Percentiles rank a stretch among this genome's conserved stretches.
phyloP scores from a whole-genome alignment of 1,140 invertebrate species.

The Zophobas morio region DNA sequence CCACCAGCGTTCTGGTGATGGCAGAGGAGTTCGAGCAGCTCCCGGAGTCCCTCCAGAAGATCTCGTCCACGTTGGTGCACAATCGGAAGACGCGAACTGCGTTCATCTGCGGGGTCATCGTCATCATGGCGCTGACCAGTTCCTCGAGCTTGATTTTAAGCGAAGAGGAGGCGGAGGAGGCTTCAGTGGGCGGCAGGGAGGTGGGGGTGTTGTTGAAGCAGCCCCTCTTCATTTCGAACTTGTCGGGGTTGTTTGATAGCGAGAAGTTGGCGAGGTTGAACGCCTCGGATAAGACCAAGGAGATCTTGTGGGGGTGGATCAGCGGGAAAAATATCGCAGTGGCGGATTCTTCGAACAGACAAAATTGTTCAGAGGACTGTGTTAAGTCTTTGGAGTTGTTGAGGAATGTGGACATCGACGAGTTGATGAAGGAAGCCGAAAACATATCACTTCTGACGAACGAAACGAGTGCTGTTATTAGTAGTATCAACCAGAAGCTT shows the following conservation, averaged over 20 bases:
- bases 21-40: constrained; percentile 85
- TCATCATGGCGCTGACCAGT: constrained; percentile 80
- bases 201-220: not conserved
- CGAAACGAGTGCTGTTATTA: constrained; percentile 44
- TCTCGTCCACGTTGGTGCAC: constrained; percentile 81
- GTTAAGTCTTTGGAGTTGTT: not conserved
- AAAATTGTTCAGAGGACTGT: constrained; percentile 27
- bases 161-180: not conserved
- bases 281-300: constrained; percentile 47
- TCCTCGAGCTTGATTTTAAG: constrained; percentile 64
- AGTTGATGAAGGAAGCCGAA: constrained; percentile 46
- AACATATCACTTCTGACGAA: constrained; percentile 48
- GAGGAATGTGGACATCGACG: constrained; percentile 36
- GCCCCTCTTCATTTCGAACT: not conserved
- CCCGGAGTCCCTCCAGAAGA: constrained; percentile 75
- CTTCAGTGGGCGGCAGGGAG: not conserved
- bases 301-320: not conserved
- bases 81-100: constrained; percentile 79
- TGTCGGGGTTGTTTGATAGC: not conserved
- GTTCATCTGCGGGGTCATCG: constrained; percentile 86
- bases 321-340: no score
- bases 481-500: constrained; percentile 47
- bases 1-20: constrained; percentile 85
- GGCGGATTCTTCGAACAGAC: constrained; percentile 4
- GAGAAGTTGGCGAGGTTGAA: constrained; percentile 3